These are phyloP conservation scores for Podotricha telesiphe DNA, from an alignment of 2,888 invertebrate species.

Conservation along the genomic window DNA sequence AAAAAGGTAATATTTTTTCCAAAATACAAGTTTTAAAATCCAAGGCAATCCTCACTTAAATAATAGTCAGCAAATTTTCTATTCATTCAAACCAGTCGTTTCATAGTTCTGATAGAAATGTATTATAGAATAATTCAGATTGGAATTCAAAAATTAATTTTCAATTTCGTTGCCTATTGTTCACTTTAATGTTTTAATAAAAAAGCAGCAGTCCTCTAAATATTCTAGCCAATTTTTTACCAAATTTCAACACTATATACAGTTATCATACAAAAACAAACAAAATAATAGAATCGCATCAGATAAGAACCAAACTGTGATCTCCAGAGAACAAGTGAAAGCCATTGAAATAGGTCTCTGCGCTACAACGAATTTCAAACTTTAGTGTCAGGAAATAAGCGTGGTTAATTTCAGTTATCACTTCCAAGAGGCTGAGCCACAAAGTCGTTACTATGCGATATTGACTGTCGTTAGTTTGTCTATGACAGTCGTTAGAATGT, in stretches of 20 bases:
- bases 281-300: not conserved
- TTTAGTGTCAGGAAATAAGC: conserved; percentile 40
- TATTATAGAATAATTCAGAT: not conserved
- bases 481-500: conserved; percentile 63
- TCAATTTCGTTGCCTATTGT: not conserved
- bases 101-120: not conserved
- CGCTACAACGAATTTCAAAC: conserved; percentile 41
- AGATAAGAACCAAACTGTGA: not conserved
- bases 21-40: not conserved
- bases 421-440: conserved; percentile 65
- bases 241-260: too few relatives aligned
- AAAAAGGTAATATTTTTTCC: too few relatives aligned
- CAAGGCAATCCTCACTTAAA: conserved; percentile 49
- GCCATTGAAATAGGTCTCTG: conserved; percentile 37
- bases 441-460: conserved; percentile 67
- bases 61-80: conserved; percentile 62
- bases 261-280: too few relatives aligned
- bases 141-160: not conserved
- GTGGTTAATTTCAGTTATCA: conserved; percentile 59
- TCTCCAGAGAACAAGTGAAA: not conserved
- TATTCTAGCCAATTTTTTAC: too few relatives aligned
- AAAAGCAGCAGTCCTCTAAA: too few relatives aligned
- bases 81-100: conserved; percentile 1
- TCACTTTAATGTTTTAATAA: too few relatives aligned
- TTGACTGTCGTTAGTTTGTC: conserved; percentile 73